phyloP scores from a whole-genome alignment of 2,888 invertebrate genomes.

The Pollenia angustigena region DNA sequence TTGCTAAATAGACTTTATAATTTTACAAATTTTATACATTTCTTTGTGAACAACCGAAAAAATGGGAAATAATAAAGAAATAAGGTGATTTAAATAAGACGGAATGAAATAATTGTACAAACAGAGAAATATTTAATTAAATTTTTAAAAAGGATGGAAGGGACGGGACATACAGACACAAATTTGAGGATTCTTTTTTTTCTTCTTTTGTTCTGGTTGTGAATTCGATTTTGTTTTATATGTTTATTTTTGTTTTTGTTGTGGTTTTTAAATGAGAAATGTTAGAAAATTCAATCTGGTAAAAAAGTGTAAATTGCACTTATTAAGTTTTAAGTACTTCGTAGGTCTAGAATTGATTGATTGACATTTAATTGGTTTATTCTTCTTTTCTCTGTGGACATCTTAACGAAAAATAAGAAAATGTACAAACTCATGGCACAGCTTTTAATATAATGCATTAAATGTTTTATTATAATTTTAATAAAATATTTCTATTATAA shows the following conservation, averaged over 20 bases:
- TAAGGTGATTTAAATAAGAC: slow-evolving; percentile 2
- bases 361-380: slow-evolving; percentile 36
- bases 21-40: slow-evolving; percentile 67
- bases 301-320: slow-evolving; percentile 40
- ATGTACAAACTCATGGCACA: slow-evolving; percentile 70
- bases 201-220: slow-evolving; percentile 40
- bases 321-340: neutral
- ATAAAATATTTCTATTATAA: slow-evolving; percentile 72
- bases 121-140: neutral
- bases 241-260: too few relatives aligned
- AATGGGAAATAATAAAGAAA: neutral
- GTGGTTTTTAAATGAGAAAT: neutral
- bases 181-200: slow-evolving; percentile 55
- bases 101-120: neutral
- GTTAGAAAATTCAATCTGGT: neutral
- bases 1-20: slow-evolving; percentile 38
- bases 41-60: slow-evolving; percentile 30
- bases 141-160: neutral
- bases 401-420: slow-evolving; percentile 36
- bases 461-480: slow-evolving; percentile 75
- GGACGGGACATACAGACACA: slow-evolving; percentile 17
- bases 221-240: slow-evolving; percentile 46
- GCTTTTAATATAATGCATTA: slow-evolving; percentile 62
- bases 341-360: slow-evolving; percentile 25
- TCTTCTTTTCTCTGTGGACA: slow-evolving; percentile 38